phyloP scores from a whole-genome alignment of 2,113 vertebrate genomes.

The Acrocephalus arundinaceus region DNA sequence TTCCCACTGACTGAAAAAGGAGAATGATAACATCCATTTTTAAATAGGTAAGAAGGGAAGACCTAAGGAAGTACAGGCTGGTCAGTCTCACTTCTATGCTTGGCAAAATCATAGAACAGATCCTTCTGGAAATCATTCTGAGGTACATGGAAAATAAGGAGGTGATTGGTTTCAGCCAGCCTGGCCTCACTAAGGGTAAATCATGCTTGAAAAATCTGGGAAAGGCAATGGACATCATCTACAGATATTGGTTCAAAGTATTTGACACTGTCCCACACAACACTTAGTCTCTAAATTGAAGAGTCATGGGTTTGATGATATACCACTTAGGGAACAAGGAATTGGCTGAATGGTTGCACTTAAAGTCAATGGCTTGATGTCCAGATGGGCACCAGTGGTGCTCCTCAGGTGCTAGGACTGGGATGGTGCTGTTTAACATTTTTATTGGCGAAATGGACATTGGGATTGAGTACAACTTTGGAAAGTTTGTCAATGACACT shows the following conservation, averaged over 20 bases:
- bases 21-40: not conserved
- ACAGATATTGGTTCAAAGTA: too few species aligned
- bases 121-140: not conserved
- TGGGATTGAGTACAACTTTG: not conserved
- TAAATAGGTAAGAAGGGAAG: not conserved
- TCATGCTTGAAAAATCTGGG: not conserved
- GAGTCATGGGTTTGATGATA: not conserved
- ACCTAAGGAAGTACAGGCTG: not conserved
- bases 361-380: not conserved
- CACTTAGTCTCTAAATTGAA: not conserved
- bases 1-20: not conserved
- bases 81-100: not conserved
- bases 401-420: not conserved
- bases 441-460: accelerated
- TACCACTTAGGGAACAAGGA: not conserved
- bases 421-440: accelerated
- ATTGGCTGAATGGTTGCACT: not conserved
- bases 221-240: not conserved
- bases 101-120: not conserved
- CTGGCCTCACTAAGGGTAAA: not conserved
- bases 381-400: not conserved
- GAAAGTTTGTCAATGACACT: not conserved
- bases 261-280: not conserved
- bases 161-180: not conserved
- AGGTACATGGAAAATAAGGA: not conserved